Evolutionary conservation across 2,888 invertebrate genomes (phyloP).

Genomic region (Eueremaeus valkanovi): DNA sequence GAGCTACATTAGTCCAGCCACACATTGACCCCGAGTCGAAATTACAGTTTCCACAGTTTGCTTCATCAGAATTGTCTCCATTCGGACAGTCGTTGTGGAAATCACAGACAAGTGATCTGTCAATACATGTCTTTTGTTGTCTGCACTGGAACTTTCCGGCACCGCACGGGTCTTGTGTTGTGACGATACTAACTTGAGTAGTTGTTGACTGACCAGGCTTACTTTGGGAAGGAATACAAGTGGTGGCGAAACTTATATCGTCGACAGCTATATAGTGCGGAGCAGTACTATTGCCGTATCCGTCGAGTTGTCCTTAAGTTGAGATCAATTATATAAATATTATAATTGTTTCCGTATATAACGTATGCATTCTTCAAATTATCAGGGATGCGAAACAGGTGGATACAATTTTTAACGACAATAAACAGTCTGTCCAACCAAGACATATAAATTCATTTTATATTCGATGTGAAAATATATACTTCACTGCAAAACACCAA

Average conservation of each 20-base stretch:
- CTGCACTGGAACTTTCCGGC: neutral
- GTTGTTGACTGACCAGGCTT: neutral
- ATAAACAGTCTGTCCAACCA: too few species aligned
- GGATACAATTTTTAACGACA: too few species aligned
- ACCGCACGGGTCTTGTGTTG: neutral
- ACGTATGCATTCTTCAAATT: too few species aligned
- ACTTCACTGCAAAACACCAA: too few species aligned
- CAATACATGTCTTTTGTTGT: neutral
- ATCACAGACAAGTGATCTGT: slow-evolving; percentile 50
- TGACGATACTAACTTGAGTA: neutral
- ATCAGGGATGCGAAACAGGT: too few species aligned
- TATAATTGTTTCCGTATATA: too few species aligned
- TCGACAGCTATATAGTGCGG: slow-evolving; percentile 44
- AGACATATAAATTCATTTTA: neutral
- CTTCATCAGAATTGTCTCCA: slow-evolving; percentile 51
- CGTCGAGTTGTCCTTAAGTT: neutral
- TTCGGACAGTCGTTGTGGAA: slow-evolving; percentile 53
- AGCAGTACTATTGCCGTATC: neutral
- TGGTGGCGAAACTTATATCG: slow-evolving; percentile 44
- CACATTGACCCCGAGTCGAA: slow-evolving; percentile 16
- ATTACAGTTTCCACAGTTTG: slow-evolving; percentile 49
- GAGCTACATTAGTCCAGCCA: neutral
- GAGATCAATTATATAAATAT: too few species aligned
- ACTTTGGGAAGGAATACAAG: slow-evolving; percentile 38
- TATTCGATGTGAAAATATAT: too few species aligned